Evolutionary conservation across 2,113 vertebrate genomes (phyloP), one percentile per base, ranked within the genome.

Genomic region (Phycodurus eques): DNA sequence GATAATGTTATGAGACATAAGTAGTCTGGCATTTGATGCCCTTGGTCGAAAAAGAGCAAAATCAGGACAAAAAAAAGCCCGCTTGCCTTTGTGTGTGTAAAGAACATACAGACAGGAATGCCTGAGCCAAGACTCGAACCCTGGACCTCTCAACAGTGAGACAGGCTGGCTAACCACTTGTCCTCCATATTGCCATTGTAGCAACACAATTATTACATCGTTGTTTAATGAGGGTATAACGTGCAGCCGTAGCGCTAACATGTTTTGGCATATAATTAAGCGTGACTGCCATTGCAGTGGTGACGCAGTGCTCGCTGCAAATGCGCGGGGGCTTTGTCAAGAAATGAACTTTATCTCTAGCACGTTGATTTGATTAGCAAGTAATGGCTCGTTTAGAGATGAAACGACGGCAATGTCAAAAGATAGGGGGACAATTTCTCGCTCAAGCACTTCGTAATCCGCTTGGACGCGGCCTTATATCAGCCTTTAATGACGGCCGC

Each of bases 391-490:
- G 83, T 70, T 82, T 75, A 75, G 60, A 82, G 76, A 86, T 87
- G 53, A 82, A 85, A 90, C 80, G 86, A 87, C 81, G 80, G 78
- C 72, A 85, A 53, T 61, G 66, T 76, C 77, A 66, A 60, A 61
- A 73, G 65, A 87, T 77, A 86, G 66, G 75, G 76, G 62, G 77
- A 80, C 78, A 77, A 88, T 89, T 85, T 87, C 77, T 85, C 72
- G 81, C 80, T 88, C 82, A 83, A 83, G 76, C 84, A 83, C 78
- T 79, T 80, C 70, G 69, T 90, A 88, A 90, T 89, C 87, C 74
- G 57, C 75, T 89, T 66, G 73, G 86, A 82, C 80, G 75, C 73
- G 80, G 64, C 76, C 82, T 84, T 87, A 84, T 80, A 88, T 88
- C 80, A 76, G 62, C 80, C 80, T 81, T 61, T 87, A 91, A 88